phyloP scores from a whole-genome alignment of 1,140 invertebrate genomes.

The Drosophila virilis region DNA sequence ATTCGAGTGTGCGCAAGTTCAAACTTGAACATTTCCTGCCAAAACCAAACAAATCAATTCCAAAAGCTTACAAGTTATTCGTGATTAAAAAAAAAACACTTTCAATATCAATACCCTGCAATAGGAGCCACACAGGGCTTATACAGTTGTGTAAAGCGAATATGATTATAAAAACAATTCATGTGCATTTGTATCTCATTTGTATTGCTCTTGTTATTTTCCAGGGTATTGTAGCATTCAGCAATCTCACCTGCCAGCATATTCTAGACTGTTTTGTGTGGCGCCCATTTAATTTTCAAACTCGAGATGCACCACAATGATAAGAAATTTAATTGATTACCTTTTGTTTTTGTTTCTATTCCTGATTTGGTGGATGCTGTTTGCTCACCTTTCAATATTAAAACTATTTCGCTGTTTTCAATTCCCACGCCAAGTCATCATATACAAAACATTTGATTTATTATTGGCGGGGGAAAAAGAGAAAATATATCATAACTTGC shows the following conservation, averaged over 20 bases:
- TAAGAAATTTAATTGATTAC: constrained; percentile 83
- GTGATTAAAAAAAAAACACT: constrained; percentile 58
- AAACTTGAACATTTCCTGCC: constrained; percentile 32
- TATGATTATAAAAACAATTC: no score
- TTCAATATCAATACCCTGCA: constrained; percentile 55
- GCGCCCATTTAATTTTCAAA: constrained; percentile 57
- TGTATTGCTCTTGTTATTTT: not conserved
- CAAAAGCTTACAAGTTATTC: constrained; percentile 46
- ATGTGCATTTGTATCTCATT: no score
- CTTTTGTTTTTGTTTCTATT: constrained; percentile 52
- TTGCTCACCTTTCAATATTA: constrained; percentile 61
- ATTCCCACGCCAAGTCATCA: constrained; percentile 75
- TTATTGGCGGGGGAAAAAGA: constrained; percentile 44
- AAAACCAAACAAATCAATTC: constrained; percentile 31
- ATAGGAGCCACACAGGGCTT: not conserved
- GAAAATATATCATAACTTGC: constrained; percentile 60
- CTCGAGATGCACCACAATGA: constrained; percentile 79
- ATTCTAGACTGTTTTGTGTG: constrained; percentile 24
- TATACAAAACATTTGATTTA: constrained; percentile 53
- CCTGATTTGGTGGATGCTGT: constrained; percentile 12
- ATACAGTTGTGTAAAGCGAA: not conserved
- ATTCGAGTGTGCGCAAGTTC: constrained; percentile 15
- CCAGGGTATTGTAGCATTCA: constrained; percentile 16
- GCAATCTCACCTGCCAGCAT: constrained; percentile 13
- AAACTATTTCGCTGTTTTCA: constrained; percentile 69